Evolutionary conservation across 2,888 invertebrate species (phyloP), one percentile per base, ranked within the genome.

Genomic region (Acleris emargana): DNA sequence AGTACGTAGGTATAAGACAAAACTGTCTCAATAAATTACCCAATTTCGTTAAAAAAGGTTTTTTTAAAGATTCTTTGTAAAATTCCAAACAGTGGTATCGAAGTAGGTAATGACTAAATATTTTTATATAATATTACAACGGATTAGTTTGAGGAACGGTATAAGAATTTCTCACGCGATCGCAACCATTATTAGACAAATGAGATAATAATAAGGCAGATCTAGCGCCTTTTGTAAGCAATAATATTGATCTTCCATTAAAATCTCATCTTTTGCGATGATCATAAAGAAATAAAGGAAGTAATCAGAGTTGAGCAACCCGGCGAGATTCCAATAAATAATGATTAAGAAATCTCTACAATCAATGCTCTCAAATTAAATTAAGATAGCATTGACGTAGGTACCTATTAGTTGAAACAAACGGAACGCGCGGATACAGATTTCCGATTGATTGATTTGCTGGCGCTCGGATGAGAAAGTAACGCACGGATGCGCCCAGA

Each of bases 401-500:
- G n/a, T n/a, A n/a, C n/a, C n/a, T n/a, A 62, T 62, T 60, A 64
- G 69, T 69, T 67, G 64, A 71, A 72, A 75, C 75, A 79, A 76
- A 70, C 68, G 71, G 28, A 69, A 71, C 68, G 69, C 69, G 71
- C 69, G 69, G 77, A 74, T 74, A 74, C 74, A 75, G 73, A 75
- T 81, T 80, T 86, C 80, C 78, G 73, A 78, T 73, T 80, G 81
- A 87, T 87, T 78, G 80, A 80, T 79, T 80, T 75, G 66, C 68
- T 69, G 76, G 77, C 74, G 75, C 76, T 83, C 72, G 71, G 73
- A 73, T 77, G 81, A 82, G 83, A 87, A 87, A 83, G 82, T 74
- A 76, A 82, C 82, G 87, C 86, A 81, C 81, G 84, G 78, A 74
- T 82, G 81, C 76, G 64, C 73, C 71, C 74, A 79, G 80, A 85